A percentile compares a stretch with the other conserved stretches of the same genome.
phyloP scores from a whole-genome alignment of 2,113 vertebrate species.

The Ia io region DNA sequence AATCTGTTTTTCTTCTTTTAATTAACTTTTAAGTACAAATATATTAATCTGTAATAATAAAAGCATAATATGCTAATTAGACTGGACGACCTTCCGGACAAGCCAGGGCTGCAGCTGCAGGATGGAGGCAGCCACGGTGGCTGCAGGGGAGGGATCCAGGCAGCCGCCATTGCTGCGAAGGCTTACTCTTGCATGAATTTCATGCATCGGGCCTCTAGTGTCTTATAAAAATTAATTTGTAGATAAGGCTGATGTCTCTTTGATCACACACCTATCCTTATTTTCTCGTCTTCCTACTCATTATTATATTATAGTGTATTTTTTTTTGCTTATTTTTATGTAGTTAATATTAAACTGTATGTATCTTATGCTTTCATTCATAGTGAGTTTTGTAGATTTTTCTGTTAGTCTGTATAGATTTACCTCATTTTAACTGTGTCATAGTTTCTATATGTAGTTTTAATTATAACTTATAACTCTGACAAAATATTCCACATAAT shows the following conservation, averaged over 20 bases:
- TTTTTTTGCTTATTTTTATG: slow-evolving; percentile 1
- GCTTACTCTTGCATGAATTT: no score
- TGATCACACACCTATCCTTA: not conserved
- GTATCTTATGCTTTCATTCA: not conserved
- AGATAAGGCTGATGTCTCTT: not conserved
- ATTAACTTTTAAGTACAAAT: not conserved
- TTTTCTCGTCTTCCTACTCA: not conserved
- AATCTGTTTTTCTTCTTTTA: not conserved
- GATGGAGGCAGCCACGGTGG: no score
- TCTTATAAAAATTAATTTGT: not conserved
- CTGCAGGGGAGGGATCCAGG: no score
- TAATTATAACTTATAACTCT: not conserved
- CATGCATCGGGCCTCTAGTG: no score
- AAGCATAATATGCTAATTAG: no score
- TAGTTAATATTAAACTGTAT: not conserved
- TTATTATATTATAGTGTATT: not conserved
- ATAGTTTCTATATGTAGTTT: not conserved
- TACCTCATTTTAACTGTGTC: not conserved
- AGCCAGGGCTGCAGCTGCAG: no score
- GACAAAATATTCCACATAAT: not conserved
- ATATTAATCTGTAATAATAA: not conserved
- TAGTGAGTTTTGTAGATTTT: not conserved
- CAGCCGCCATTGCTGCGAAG: no score
- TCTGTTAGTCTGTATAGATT: not conserved
- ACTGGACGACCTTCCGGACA: no score